Percentiles rank a stretch among this genome's conserved stretches.
These are phyloP conservation scores for Trachymyrmex cornetzi DNA, from an alignment of 1,140 invertebrate species.

Conservation along the genomic window DNA sequence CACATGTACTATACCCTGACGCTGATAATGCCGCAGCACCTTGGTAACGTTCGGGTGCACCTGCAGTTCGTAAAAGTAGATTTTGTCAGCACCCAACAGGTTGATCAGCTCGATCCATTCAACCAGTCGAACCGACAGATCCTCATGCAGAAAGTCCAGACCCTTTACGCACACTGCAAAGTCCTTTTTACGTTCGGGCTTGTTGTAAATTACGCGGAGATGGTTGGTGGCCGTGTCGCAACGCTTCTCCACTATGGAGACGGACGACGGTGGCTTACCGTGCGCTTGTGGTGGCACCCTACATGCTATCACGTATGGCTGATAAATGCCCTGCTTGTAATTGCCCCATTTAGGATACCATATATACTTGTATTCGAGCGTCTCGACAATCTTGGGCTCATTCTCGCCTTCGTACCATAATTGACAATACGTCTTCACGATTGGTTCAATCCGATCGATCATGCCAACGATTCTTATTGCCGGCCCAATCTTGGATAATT, in stretches of 20 bases:
- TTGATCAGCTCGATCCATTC: conserved; percentile 97
- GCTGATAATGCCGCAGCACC: conserved; percentile 93
- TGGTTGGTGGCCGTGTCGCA: conserved; percentile 96
- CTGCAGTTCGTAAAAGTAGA: conserved; percentile 96
- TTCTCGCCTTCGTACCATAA: conserved; percentile 96
- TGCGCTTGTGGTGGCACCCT: conserved; percentile 92
- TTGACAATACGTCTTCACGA: conserved; percentile 94
- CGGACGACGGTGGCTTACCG: conserved; percentile 92
- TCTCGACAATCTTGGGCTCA: conserved; percentile 92
- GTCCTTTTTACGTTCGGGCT: conserved; percentile 90
- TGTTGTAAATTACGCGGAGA: conserved; percentile 94
- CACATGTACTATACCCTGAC: conserved; percentile 92
- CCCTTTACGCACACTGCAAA: conserved; percentile 98
- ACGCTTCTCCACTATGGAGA: conserved; percentile 94
- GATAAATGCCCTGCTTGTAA: conserved; percentile 96
- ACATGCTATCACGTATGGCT: conserved; percentile 96
- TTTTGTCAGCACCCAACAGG: conserved; percentile 95
- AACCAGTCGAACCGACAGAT: conserved; percentile 95
- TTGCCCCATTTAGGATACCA: conserved; percentile 98
- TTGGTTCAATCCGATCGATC: conserved; percentile 95
- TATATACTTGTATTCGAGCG: conserved; percentile 96
- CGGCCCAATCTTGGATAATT: conserved; percentile 92
- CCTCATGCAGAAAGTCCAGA: conserved; percentile 96
- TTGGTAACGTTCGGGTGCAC: conserved; percentile 97
- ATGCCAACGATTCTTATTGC: conserved; percentile 95